These are phyloP conservation scores for Brachyopa scutellaris DNA, from an alignment of 2,888 invertebrate genomes.

Conservation along the genomic window DNA sequence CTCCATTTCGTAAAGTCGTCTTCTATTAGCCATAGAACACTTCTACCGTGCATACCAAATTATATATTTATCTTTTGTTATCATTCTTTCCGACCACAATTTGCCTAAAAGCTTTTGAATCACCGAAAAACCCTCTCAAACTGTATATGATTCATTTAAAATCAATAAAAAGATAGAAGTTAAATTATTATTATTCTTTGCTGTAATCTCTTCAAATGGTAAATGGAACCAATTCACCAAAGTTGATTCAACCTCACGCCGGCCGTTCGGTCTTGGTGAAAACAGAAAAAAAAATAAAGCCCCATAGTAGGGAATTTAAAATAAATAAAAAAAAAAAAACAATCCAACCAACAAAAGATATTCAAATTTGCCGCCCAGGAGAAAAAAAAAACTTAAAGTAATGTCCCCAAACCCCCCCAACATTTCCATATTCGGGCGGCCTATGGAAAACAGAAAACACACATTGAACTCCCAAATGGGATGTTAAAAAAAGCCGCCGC, in stretches of 20 bases:
- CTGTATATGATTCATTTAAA: constrained; percentile 6
- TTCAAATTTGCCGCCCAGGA: constrained; percentile 57
- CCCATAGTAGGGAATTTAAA: constrained; percentile 39
- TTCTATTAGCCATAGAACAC: too few species aligned
- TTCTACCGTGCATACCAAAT: too few species aligned
- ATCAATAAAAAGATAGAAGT: constrained; percentile 18
- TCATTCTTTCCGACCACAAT: not conserved
- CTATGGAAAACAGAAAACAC: constrained; percentile 9
- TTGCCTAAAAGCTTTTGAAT: constrained; percentile 34
- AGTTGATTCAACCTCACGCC: constrained; percentile 9
- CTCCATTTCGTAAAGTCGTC: too few species aligned
- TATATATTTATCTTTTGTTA: too few species aligned
- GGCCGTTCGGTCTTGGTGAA: constrained; percentile 12
- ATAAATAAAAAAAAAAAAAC: constrained; percentile 8
- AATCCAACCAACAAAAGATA: constrained; percentile 17
- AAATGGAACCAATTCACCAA: constrained; percentile 50
- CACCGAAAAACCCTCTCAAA: not conserved
- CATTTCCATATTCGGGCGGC: constrained; percentile 7
- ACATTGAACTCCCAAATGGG: constrained; percentile 46
- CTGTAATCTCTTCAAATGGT: constrained; percentile 14
- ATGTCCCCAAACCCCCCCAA: not conserved
- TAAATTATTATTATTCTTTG: not conserved
- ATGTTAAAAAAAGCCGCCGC: constrained; percentile 57
- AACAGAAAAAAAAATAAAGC: too few species aligned
- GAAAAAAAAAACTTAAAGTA: constrained; percentile 28